Percentiles rank a stretch among this genome's conserved stretches.
Evolutionary conservation across 2,888 invertebrate species (phyloP).

Genomic region (Metalampra italica): DNA sequence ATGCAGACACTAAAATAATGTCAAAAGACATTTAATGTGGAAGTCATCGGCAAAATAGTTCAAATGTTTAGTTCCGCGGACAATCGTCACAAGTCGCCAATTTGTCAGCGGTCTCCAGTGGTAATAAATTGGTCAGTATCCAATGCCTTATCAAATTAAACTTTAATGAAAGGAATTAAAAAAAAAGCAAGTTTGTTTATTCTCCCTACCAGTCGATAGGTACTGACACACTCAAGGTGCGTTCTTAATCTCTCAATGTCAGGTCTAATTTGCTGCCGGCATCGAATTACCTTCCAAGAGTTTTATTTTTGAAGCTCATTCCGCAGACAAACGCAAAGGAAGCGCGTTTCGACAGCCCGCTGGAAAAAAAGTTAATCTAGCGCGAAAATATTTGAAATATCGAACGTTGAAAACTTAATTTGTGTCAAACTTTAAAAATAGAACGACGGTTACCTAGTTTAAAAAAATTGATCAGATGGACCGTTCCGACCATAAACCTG

Average conservation of each 20-base stretch:
- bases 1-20: too few species aligned
- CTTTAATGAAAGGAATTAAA: slow-evolving; percentile 30
- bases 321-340: slow-evolving; percentile 53
- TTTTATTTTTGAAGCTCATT: slow-evolving; percentile 65
- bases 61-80: too few species aligned
- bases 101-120: too few species aligned
- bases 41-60: too few species aligned
- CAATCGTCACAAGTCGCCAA: too few species aligned
- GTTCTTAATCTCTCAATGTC: slow-evolving; percentile 77
- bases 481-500: too few species aligned
- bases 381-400: slow-evolving; percentile 32
- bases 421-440: too few species aligned
- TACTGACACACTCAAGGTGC: slow-evolving; percentile 41
- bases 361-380: slow-evolving; percentile 41
- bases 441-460: too few species aligned
- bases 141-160: slow-evolving; percentile 38
- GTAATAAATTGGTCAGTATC: neutral
- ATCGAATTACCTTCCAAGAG: slow-evolving; percentile 70
- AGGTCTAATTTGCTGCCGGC: slow-evolving; percentile 70
- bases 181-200: slow-evolving; percentile 29
- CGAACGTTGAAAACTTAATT: slow-evolving; percentile 7
- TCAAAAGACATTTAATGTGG: too few species aligned
- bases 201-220: slow-evolving; percentile 40
- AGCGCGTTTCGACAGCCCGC: slow-evolving; percentile 61
- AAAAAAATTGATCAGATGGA: too few species aligned